Conservation (phyloP, 92 coral and sea anemone genomes). For the Metridium senile region DNA sequence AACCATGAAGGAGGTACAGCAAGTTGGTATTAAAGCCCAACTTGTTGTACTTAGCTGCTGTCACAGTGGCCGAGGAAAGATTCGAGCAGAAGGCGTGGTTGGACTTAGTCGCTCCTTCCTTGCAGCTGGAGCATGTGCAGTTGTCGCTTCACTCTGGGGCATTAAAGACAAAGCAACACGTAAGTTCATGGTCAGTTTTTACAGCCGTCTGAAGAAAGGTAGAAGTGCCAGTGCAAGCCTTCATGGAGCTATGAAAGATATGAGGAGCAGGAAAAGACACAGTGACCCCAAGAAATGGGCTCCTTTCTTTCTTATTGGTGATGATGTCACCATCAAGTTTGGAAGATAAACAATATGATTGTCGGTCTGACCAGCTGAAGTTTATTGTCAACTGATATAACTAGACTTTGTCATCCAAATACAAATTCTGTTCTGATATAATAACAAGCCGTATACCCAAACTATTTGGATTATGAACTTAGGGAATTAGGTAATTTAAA, state of each 20-base stretch:
- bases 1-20: slow-evolving; percentile 23
- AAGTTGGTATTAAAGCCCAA: slow-evolving; percentile 7
- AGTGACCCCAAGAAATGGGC: neutral
- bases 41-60: slow-evolving; percentile 12
- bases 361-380: too few relatives aligned
- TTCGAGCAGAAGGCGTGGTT: neutral
- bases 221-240: neutral
- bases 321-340: neutral
- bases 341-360: neutral
- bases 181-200: neutral
- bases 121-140: slow-evolving; percentile 12
- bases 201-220: neutral
- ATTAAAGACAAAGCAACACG: neutral
- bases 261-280: neutral
- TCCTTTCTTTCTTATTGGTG: slow-evolving; percentile 1
- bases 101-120: slow-evolving; percentile 3
- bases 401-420: too few relatives aligned
- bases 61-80: slow-evolving; percentile 1
- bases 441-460: too few relatives aligned
- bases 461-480: too few relatives aligned
- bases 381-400: too few relatives aligned
- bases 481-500: too few relatives aligned
- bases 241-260: neutral
- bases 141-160: slow-evolving; percentile 4
- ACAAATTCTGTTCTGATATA: too few relatives aligned